Percentiles rank a stretch among this genome's conserved stretches.
phyloP scores from a whole-genome alignment of 1,140 invertebrate genomes.

The Lepidurus packardi region DNA sequence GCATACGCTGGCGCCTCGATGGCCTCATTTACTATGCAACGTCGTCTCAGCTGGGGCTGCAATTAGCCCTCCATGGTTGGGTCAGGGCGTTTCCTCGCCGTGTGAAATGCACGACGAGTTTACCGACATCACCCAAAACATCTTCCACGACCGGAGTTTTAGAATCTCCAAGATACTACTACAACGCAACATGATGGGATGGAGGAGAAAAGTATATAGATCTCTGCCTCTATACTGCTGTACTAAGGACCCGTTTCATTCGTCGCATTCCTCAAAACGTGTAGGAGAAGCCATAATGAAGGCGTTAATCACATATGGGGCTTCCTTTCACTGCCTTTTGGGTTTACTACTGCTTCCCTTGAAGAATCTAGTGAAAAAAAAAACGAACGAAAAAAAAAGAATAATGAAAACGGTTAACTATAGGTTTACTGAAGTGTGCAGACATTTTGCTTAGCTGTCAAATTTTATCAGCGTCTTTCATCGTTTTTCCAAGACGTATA shows the following conservation, averaged over 20 bases:
- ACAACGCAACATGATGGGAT: not conserved
- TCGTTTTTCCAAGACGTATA: not conserved
- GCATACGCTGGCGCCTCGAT: constrained; percentile 12
- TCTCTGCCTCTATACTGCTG: not conserved
- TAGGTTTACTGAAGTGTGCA: not conserved
- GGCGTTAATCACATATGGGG: constrained; percentile 5
- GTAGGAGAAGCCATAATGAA: not conserved
- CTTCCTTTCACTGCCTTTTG: not conserved
- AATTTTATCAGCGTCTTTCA: not conserved
- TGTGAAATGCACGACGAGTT: constrained; percentile 10
- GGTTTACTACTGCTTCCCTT: not conserved
- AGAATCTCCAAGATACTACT: not conserved
- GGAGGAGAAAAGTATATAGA: not conserved
- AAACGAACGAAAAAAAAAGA: not conserved
- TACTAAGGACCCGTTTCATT: not conserved
- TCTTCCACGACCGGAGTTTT: not conserved
- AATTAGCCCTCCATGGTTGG: constrained; percentile 14
- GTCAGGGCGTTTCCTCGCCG: constrained; percentile 12
- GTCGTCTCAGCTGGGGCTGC: constrained; percentile 20
- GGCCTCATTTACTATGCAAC: constrained; percentile 21
- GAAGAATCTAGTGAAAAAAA: not conserved
- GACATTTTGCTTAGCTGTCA: constrained; percentile 13
- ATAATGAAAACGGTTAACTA: not conserved
- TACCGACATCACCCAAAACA: constrained; percentile 14
- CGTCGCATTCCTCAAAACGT: constrained; percentile 9